These are phyloP conservation scores for Achlya flavicornis DNA, from an alignment of 2,888 invertebrate species.

Conservation along the genomic window DNA sequence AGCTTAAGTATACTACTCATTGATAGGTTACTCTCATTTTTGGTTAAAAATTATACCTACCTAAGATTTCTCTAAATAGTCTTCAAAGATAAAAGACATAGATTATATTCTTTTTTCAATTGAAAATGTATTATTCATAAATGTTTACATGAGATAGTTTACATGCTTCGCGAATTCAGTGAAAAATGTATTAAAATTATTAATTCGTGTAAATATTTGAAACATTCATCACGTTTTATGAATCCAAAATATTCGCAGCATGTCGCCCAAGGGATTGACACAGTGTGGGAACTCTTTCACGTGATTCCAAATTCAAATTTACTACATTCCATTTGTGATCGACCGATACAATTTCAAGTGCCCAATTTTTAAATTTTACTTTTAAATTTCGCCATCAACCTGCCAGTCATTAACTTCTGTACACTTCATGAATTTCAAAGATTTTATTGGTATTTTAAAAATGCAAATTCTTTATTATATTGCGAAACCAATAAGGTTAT, in stretches of 20 bases:
- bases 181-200: background rate
- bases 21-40: no score
- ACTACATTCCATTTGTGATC: conserved; percentile 38
- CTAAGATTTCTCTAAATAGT: no score
- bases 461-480: background rate
- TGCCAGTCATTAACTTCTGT: conserved; percentile 6
- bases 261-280: conserved; percentile 51
- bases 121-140: no score
- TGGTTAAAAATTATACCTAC: no score
- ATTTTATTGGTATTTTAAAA: background rate
- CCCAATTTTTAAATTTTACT: conserved; percentile 11
- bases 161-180: background rate
- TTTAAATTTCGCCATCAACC: background rate
- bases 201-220: background rate
- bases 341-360: conserved; percentile 30
- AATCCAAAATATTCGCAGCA: conserved; percentile 8
- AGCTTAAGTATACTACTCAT: no score
- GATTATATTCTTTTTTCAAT: no score
- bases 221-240: conserved; percentile 2
- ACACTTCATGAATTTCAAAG: background rate
- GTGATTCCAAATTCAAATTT: conserved; percentile 59
- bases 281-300: conserved; percentile 62
- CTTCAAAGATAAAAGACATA: no score
- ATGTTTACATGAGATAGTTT: no score
- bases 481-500: no score